A percentile compares a stretch with the other conserved stretches of the same genome.
Conservation (phyloP, 2,888 invertebrate species). For the Lysandra bellargus region DNA sequence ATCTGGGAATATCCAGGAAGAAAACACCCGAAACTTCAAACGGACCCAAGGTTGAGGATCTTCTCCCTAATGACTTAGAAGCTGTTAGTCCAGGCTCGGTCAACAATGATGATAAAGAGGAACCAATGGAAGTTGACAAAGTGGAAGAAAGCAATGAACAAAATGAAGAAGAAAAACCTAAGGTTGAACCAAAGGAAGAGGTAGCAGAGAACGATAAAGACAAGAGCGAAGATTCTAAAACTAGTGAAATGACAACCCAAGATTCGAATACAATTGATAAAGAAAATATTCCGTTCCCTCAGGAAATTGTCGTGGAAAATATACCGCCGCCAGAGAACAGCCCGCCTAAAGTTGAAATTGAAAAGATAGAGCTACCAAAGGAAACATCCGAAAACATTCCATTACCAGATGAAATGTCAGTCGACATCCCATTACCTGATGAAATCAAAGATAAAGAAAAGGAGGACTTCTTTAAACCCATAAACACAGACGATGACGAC, state of each 20-base stretch:
- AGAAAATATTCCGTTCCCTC: slow-evolving; percentile 56
- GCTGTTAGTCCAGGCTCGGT: slow-evolving; percentile 91
- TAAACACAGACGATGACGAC: slow-evolving; percentile 64
- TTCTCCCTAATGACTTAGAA: slow-evolving; percentile 88
- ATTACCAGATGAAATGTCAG: slow-evolving; percentile 44
- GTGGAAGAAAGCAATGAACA: slow-evolving; percentile 52
- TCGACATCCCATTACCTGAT: slow-evolving; percentile 60
- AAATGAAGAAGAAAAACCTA: slow-evolving; percentile 55
- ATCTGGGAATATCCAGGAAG: slow-evolving; percentile 89
- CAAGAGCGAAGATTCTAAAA: slow-evolving; percentile 54
- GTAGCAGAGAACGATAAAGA: slow-evolving; percentile 45
- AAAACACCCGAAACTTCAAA: slow-evolving; percentile 66
- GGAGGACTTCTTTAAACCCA: slow-evolving; percentile 61
- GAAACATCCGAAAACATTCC: slow-evolving; percentile 51
- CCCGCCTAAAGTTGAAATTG: slow-evolving; percentile 66
- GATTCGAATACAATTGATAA: slow-evolving; percentile 60
- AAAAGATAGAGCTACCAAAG: slow-evolving; percentile 61
- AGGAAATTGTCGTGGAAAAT: slow-evolving; percentile 65
- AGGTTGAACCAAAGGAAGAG: slow-evolving; percentile 49
- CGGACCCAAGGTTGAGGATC: slow-evolving; percentile 60
- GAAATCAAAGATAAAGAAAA: slow-evolving; percentile 52
- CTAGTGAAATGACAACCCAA: slow-evolving; percentile 62
- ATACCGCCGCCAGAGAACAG: slow-evolving; percentile 57
- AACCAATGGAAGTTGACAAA: slow-evolving; percentile 54
- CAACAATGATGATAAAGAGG: slow-evolving; percentile 73